Evolutionary conservation across 2,797 vertebrate species (phyloP), one percentile per base, ranked within the genome.

Genomic region (Xenopus petersii): DNA sequence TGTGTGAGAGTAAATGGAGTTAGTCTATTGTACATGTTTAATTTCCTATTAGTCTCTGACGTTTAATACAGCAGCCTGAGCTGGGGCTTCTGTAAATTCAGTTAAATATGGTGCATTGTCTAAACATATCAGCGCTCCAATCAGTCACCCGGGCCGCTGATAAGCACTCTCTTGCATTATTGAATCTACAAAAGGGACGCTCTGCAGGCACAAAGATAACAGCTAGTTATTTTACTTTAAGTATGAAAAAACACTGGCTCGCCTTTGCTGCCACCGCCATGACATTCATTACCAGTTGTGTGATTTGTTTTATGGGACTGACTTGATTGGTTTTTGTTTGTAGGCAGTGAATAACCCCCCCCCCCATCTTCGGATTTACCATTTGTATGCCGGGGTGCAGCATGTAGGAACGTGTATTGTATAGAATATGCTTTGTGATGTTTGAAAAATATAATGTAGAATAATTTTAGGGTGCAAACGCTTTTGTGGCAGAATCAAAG

Each of bases 91-190:
- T 90, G 89, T 92, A 92, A 94, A 94, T 93, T 92, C 92, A 92
- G 90, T 94, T 94, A 93, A 95, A 95, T 89, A 89, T 89, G 85
- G 89, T 85, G 88, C 91, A 93, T 94, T 95, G 93, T 95, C 93
- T 93, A 89, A 92, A 89, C 87, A 88, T 93, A 93, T 96, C 90
- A 89, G 87, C 84, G 87, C 85, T 86, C 88, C 92, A 93, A 96
- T 96, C 94, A 93, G 89, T 96, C 93, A 94, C 89, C 92, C 86
- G 12, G 84, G 87, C 89, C 83, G 87, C 91, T 90, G 93, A 94
- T 91, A 95, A 94, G 92, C 91, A 91, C 90, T 87, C 84, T 88
- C 90, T 91, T 88, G 92, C 94, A 92, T 95, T 95, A 94, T 95
- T 94, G 92, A 92, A 95, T 93, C 89, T 94, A 93, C 93, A 94